Evolutionary conservation across 2,888 invertebrate genomes (phyloP).

Genomic region (Chymomyza procnemis): DNA sequence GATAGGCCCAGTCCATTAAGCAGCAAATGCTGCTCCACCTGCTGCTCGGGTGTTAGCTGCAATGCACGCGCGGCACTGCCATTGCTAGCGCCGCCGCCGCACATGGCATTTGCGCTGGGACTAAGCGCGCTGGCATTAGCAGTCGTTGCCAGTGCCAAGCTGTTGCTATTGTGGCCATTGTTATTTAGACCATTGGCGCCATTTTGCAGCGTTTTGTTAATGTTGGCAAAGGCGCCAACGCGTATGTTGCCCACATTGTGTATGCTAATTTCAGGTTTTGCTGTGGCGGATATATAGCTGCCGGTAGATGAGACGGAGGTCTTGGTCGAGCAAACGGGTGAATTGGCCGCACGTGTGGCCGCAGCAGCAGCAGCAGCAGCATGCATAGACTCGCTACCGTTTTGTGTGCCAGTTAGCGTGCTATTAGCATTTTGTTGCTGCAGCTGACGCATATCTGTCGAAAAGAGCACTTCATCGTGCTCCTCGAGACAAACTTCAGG

Average conservation of each 20-base stretch:
- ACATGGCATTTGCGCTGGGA: conserved; percentile 13
- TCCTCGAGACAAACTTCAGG: conserved; percentile 78
- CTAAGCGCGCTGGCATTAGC: not conserved
- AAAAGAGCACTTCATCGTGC: conserved; percentile 75
- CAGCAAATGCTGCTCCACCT: conserved; percentile 59
- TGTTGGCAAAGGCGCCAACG: conserved; percentile 73
- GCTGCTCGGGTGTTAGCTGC: conserved; percentile 63
- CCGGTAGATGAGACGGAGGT: conserved; percentile 55
- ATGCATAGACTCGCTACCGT: conserved; percentile 18
- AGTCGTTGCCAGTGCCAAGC: not conserved
- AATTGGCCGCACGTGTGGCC: conserved; percentile 43
- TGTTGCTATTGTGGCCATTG: conserved; percentile 16
- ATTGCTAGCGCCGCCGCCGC: conserved; percentile 33
- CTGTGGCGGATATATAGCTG: conserved; percentile 49
- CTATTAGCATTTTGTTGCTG: conserved; percentile 37
- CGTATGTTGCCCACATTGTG: conserved; percentile 71
- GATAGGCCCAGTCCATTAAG: conserved; percentile 71
- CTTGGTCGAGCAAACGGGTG: conserved; percentile 55
- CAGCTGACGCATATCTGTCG: conserved; percentile 69
- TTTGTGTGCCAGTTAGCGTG: conserved; percentile 3
- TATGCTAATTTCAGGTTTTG: conserved; percentile 67
- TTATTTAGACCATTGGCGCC: conserved; percentile 33
- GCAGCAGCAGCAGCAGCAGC: not conserved
- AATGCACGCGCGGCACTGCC: conserved; percentile 6
- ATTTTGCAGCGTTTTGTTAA: conserved; percentile 65